These are phyloP conservation scores for Rhinogobius similis DNA, from an alignment of 2,113 vertebrate genomes.

Conservation along the genomic window DNA sequence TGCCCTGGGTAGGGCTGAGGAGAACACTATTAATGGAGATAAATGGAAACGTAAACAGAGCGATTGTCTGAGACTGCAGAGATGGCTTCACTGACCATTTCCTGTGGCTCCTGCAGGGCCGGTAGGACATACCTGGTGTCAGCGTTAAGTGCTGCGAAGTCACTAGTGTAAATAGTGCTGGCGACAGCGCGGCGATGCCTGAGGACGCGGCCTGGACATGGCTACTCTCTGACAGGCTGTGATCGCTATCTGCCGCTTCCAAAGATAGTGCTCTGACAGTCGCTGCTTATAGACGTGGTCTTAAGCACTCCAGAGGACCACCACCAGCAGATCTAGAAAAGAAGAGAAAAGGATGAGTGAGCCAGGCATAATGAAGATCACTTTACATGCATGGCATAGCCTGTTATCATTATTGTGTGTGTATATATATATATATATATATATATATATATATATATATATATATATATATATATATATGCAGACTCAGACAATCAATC, in stretches of 20 bases:
- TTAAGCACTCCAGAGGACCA: conserved; percentile 66
- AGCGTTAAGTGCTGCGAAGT: conserved; percentile 77
- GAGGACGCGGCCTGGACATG: conserved; percentile 67
- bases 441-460: too few species aligned
- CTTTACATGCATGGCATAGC: background rate
- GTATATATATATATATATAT: too few species aligned
- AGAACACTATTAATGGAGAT: conserved; percentile 76
- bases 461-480: too few species aligned
- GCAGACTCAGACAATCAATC: too few species aligned
- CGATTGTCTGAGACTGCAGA: conserved; percentile 62
- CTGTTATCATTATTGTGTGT: background rate
- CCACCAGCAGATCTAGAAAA: conserved; percentile 49
- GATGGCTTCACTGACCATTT: conserved; percentile 69
- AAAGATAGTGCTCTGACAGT: conserved; percentile 63
- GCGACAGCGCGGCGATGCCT: conserved; percentile 82
- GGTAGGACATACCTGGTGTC: conserved; percentile 80
- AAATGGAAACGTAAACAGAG: conserved; percentile 77
- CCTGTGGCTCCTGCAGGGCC: conserved; percentile 73
- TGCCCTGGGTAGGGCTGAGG: conserved; percentile 25
- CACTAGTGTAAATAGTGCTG: conserved; percentile 80
- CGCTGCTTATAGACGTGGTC: conserved; percentile 48
- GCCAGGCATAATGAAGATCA: background rate
- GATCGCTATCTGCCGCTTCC: conserved; percentile 78
- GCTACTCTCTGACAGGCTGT: conserved; percentile 64
- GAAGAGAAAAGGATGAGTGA: conserved; percentile 20